Conservation (phyloP, 2,113 vertebrate species). For the Nanorana parkeri region DNA sequence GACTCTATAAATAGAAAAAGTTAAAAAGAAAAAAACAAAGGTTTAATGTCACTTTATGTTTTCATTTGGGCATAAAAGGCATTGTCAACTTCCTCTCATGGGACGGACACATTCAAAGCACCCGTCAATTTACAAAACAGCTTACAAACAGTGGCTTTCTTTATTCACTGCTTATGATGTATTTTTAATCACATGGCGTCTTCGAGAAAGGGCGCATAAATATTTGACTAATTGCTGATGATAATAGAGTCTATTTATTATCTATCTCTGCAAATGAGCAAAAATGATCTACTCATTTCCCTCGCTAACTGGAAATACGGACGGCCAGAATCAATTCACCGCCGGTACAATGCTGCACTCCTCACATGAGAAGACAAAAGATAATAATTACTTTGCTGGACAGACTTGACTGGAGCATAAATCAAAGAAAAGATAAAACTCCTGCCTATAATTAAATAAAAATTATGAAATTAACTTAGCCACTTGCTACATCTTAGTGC, state of each 20-base stretch:
- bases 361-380: slow-evolving; percentile 24
- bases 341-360: slow-evolving; percentile 3
- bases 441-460: slow-evolving; percentile 40
- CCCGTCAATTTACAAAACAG: too few relatives aligned
- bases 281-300: neutral
- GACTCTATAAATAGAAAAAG: too few relatives aligned
- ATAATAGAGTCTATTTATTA: neutral
- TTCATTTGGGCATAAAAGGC: too few relatives aligned
- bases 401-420: slow-evolving; percentile 46
- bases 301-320: slow-evolving; percentile 9
- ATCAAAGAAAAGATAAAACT: slow-evolving; percentile 52
- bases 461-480: slow-evolving; percentile 19
- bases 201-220: neutral
- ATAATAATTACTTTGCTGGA: slow-evolving; percentile 44
- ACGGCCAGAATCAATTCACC: neutral
- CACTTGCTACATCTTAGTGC: slow-evolving; percentile 8
- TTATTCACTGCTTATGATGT: too few relatives aligned
- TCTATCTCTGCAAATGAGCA: neutral
- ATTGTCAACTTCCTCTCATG: too few relatives aligned
- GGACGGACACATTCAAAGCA: too few relatives aligned
- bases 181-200: too few relatives aligned
- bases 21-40: too few relatives aligned
- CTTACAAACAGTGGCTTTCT: too few relatives aligned
- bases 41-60: too few relatives aligned
- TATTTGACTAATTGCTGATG: neutral